Evolutionary conservation across 2,888 invertebrate genomes (phyloP).

Genomic region (Disparrhopalites patrizii): DNA sequence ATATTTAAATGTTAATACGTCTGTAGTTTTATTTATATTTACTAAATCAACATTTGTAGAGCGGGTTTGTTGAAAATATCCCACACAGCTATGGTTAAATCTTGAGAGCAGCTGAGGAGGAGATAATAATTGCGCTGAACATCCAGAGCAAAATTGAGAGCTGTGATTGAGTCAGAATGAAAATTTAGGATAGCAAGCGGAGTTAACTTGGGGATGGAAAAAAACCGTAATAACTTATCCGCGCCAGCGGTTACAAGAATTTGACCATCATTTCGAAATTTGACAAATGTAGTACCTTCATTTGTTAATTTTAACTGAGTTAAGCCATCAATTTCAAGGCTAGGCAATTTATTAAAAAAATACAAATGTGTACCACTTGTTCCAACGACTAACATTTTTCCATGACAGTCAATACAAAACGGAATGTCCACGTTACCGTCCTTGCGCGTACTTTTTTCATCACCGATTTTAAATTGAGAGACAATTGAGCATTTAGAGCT

Average conservation of each 20-base stretch:
- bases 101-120: too few species aligned
- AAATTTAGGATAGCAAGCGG: conserved; percentile 13
- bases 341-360: neutral
- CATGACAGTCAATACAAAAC: conserved; percentile 13
- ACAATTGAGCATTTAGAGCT: too few species aligned
- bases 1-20: too few species aligned
- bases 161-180: conserved; percentile 4
- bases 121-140: too few species aligned
- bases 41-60: too few species aligned
- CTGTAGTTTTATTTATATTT: too few species aligned
- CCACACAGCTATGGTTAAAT: too few species aligned
- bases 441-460: neutral
- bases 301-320: conserved; percentile 16
- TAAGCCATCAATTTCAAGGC: too few species aligned
- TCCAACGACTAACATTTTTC: neutral
- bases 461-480: neutral
- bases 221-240: conserved; percentile 14
- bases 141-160: neutral
- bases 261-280: conserved; percentile 16
- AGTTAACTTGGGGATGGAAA: conserved; percentile 10
- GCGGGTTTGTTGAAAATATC: too few species aligned
- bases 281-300: conserved; percentile 7
- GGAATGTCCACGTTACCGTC: conserved; percentile 12
- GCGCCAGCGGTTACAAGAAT: conserved; percentile 20
- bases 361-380: conserved; percentile 10